phyloP scores from a whole-genome alignment of 1,140 invertebrate genomes.

The Doryteuthis pealeii region DNA sequence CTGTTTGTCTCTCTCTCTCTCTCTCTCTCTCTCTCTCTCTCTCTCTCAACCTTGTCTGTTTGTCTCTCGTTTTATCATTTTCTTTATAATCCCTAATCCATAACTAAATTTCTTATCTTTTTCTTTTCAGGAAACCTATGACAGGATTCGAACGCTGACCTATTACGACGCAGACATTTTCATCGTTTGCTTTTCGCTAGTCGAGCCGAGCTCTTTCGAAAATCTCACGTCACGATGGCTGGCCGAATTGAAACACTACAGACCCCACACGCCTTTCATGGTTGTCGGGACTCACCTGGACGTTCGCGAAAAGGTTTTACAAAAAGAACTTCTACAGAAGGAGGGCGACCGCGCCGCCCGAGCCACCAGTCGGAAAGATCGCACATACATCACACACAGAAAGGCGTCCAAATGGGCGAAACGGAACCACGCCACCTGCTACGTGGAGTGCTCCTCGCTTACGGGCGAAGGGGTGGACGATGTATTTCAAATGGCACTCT shows the following conservation, averaged over 20 bases:
- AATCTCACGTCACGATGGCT: constrained; percentile 89
- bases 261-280: constrained; percentile 80
- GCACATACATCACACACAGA: constrained; percentile 69
- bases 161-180: constrained; percentile 99
- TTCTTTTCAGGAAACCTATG: constrained; percentile 82
- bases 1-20: background rate
- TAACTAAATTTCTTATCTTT: constrained; percentile 15
- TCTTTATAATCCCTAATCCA: background rate
- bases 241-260: constrained; percentile 68
- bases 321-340: constrained; percentile 68
- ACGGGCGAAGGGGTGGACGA: constrained; percentile 60
- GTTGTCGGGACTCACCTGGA: constrained; percentile 68
- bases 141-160: constrained; percentile 86
- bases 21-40: background rate
- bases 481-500: constrained; percentile 44
- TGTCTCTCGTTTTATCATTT: background rate
- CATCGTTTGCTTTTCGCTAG: constrained; percentile 98
- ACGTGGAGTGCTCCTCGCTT: constrained; percentile 87
- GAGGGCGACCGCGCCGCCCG: constrained; percentile 63
- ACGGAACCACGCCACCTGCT: constrained; percentile 74
- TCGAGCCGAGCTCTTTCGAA: constrained; percentile 96
- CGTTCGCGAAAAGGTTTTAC: constrained; percentile 62
- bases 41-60: no score
- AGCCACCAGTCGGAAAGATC: constrained; percentile 80
- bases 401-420: constrained; percentile 75